Evolutionary conservation across 2,797 vertebrate genomes (phyloP).

Genomic region (Hydrocynus forskahlii): DNA sequence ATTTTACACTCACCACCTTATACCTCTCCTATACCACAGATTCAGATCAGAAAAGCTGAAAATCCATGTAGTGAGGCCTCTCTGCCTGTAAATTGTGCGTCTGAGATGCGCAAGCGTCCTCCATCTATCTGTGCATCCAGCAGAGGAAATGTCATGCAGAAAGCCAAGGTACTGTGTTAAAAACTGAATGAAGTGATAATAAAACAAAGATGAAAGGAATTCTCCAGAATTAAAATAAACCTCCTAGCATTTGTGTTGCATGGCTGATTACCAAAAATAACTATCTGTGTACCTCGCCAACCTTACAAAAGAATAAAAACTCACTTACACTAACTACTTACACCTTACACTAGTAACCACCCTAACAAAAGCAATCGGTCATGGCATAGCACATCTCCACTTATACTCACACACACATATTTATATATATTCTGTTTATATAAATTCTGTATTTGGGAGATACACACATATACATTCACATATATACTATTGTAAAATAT

Average conservation of each 20-base stretch:
- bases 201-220: not conserved
- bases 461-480: too few relatives aligned
- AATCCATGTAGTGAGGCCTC: constrained; percentile 75
- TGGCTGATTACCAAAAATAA: not conserved
- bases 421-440: too few relatives aligned
- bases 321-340: too few relatives aligned
- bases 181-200: not conserved
- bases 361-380: too few relatives aligned
- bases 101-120: constrained; percentile 89
- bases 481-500: too few relatives aligned
- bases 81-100: constrained; percentile 87
- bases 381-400: too few relatives aligned
- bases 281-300: too few relatives aligned
- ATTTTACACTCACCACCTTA: not conserved
- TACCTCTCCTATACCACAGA: constrained; percentile 54
- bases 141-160: constrained; percentile 91
- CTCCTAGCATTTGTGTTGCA: not conserved
- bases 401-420: too few relatives aligned
- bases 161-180: constrained; percentile 87
- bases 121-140: constrained; percentile 84
- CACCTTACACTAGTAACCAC: too few relatives aligned
- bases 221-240: too few relatives aligned
- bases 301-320: not conserved
- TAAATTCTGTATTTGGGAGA: too few relatives aligned
- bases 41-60: constrained; percentile 69